These are phyloP conservation scores for Odontesthes bonariensis DNA, from an alignment of 2,113 vertebrate genomes.

Conservation along the genomic window DNA sequence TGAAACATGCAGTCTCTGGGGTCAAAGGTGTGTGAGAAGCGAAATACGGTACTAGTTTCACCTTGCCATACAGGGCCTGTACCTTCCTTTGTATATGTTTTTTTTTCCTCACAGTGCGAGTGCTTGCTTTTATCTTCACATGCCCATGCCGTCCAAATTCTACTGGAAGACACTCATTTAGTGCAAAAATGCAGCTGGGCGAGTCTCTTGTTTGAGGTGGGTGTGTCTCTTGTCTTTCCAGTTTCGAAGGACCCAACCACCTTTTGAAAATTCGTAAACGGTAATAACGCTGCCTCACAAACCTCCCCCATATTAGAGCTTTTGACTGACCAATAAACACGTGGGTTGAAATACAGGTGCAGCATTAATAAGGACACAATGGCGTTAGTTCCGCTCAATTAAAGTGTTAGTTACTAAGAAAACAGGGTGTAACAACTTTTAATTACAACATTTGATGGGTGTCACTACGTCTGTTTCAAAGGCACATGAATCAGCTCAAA, in stretches of 20 bases:
- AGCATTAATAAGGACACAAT: background rate
- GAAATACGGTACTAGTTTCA: background rate
- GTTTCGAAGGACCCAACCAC: background rate
- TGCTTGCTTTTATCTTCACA: background rate
- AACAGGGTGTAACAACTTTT: constrained; percentile 1
- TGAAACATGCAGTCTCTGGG: background rate
- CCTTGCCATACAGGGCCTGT: background rate
- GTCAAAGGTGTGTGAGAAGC: constrained; percentile 15
- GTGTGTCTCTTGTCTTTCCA: background rate
- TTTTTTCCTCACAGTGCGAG: background rate
- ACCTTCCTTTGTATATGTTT: background rate
- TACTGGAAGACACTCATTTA: no score
- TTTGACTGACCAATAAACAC: background rate
- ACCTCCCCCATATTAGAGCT: background rate
- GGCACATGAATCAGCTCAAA: background rate
- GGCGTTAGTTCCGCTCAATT: background rate
- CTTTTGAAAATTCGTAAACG: background rate
- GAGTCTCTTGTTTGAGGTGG: background rate
- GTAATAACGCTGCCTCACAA: background rate
- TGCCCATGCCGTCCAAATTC: no score
- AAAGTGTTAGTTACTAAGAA: background rate
- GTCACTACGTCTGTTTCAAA: background rate
- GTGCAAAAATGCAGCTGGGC: background rate
- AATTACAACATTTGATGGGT: background rate
- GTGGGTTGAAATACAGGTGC: background rate